Evolutionary conservation across 2,888 invertebrate species (phyloP).

Genomic region (Cyclophora albipunctata): DNA sequence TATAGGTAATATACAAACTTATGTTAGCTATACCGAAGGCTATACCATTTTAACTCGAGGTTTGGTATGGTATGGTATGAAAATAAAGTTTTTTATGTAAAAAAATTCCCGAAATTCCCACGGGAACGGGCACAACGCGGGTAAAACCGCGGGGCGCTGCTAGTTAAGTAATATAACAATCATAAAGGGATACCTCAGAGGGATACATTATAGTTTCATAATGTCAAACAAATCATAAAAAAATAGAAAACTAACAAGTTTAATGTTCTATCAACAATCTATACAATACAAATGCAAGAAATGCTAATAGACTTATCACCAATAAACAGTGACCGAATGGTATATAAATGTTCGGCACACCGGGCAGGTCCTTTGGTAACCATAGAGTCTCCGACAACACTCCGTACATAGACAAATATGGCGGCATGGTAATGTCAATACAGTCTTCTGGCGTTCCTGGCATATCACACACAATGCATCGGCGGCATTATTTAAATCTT

Average conservation of each 20-base stretch:
- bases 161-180: too few species aligned
- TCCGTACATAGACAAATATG: conserved; percentile 74
- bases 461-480: conserved; percentile 73
- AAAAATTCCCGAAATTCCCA: too few species aligned
- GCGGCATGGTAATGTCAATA: conserved; percentile 71
- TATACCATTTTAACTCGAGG: too few species aligned
- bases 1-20: too few species aligned
- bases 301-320: conserved; percentile 35
- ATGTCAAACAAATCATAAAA: conserved; percentile 3
- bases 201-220: neutral
- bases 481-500: conserved; percentile 38
- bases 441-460: conserved; percentile 72
- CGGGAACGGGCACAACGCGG: too few species aligned
- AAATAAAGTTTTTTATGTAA: too few species aligned
- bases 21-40: too few species aligned
- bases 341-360: conserved; percentile 73
- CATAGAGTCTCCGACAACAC: conserved; percentile 64
- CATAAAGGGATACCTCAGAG: too few species aligned
- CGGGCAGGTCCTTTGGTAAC: conserved; percentile 69
- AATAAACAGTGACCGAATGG: conserved; percentile 72
- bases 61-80: too few species aligned
- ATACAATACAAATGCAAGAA: conserved; percentile 4
- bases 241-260: conserved; percentile 5
- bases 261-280: conserved; percentile 4
- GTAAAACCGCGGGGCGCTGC: too few species aligned